Base-by-base conservation (phyloP, 2,113 vertebrate genomes). In the Nyctibius bracteatus region DNA sequence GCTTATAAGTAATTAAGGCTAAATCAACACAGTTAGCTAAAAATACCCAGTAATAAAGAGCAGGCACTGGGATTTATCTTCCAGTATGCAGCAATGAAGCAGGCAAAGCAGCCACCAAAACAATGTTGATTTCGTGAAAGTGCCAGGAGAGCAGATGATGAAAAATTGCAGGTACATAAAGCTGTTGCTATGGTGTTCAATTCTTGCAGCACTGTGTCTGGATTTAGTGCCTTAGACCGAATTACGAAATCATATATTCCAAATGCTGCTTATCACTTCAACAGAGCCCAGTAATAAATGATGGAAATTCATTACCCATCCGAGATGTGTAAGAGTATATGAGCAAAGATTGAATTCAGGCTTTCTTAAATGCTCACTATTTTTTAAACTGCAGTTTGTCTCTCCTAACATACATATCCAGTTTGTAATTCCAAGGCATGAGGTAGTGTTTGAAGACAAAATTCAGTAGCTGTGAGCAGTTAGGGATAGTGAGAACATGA, bases 91-190 rank as follows among this genome's bases (percentile, higher is more conserved):
- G 55, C 61, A 79, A 54, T 51, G 63, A 86, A 86, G 63, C 46
- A 80, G 58, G 44, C 22, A 90, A 88, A 95, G 72, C 88, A 68
- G 74, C 95, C 86, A 96, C 72, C 28, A 83, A 94, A 96, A 90
- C 2, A 20, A 92, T 90, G 79, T 86, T 94, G 79, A 88, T 94
- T 94, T 94, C 2, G 0, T 80, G 79, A 83, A 94, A 88, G 37
- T 2, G 2, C 67, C 67, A 83, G 85, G 54, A 88, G 78, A 95
- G 62, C 30, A 88, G 86, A 84, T 51, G 80, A 92, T 94, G 73
- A 94, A 93, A 94, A 93, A 96, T 11, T 92, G 28, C 88, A 88
- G 94, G 68, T 88, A 90, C 75, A 72, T 95, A 96, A 96, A 94
- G 68, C 68, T 96, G 95, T 91, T 96, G 72, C 86, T 96, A n/a